phyloP scores from a whole-genome alignment of 2,113 vertebrate species.

The Embiotoca jacksoni region DNA sequence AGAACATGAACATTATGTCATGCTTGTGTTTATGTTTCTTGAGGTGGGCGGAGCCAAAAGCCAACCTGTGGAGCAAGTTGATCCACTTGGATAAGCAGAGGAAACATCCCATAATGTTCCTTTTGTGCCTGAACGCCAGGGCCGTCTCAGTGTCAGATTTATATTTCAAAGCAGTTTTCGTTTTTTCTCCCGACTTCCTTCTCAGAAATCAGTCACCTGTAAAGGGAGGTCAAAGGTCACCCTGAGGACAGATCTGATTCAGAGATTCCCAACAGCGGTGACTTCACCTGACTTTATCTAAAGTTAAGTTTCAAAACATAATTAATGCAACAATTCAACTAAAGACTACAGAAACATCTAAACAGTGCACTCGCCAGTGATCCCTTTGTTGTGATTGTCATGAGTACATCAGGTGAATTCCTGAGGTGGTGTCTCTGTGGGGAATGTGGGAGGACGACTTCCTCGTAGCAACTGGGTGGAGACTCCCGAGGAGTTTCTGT shows the following conservation, averaged over 20 bases:
- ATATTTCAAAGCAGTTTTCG: background rate
- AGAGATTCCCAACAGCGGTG: background rate
- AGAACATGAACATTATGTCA: too few species aligned
- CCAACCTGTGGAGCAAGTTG: constrained; percentile 47
- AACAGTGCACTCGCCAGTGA: too few species aligned
- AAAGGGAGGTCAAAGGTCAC: constrained; percentile 33
- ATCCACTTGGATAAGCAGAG: background rate
- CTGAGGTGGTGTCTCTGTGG: constrained; percentile 3
- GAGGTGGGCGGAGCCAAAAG: background rate
- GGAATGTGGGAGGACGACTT: constrained; percentile 63
- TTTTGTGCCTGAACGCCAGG: too few species aligned
- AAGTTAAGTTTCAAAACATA: too few species aligned
- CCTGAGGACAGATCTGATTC: background rate
- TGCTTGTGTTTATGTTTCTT: too few species aligned
- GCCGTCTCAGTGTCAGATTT: background rate
- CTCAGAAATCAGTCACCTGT: background rate
- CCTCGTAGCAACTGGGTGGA: constrained; percentile 67
- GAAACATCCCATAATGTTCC: background rate
- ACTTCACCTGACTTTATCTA: background rate
- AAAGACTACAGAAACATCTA: too few species aligned
- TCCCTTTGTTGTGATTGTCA: background rate
- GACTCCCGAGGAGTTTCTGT: constrained; percentile 34
- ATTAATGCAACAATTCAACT: too few species aligned
- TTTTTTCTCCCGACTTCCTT: constrained; percentile 32
- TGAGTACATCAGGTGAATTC: constrained; percentile 44